Evolutionary conservation across 1,140 invertebrate genomes (phyloP), one percentile per base, ranked within the genome.

Genomic region (Adoxophyes honmai): DNA sequence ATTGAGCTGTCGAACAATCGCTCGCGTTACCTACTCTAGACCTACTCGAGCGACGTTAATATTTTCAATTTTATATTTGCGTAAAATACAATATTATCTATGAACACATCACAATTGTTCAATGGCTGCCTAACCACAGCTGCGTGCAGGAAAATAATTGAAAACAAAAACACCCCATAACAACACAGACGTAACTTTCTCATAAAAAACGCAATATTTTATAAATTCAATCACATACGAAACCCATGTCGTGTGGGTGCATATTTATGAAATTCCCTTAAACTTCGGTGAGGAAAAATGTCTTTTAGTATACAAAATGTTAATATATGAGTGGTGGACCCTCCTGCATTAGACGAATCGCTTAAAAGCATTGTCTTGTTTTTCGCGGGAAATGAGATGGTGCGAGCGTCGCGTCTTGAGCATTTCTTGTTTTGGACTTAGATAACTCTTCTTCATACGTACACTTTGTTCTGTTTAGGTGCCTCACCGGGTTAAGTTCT

Each of bases 321-420:
- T 48, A 48, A 48, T 48, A 28, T 48, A 48, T 18, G 42, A 14
- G 42, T 14, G 42, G 52, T 59, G 44, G 62, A 68, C 62, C 58
- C 59, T 62, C 57, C 44, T 57, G 58, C 63, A 65, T 60, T 52
- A 51, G 54, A 69, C 70, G 70, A 80, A 81, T 77, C 76, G 68
- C 68, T 81, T 86, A 80, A 86, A 83, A 86, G 82, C 82, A 76
- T 86, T 81, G 80, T 86, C 82, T 83, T 86, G 82, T 83, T 76
- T 74, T 48, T 70, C 70, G 60, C 61, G 60, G 60, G 61, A 75
- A 76, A 76, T 76, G 71, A 81, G 75, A 77, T 78, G 73, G 78
- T 70, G 65, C 58, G 68, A 66, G 66, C 61, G 63, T 62, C 73
- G 55, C 70, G 62, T 65, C 70, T 77, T 68, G 64, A 73, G 71